phyloP scores from a whole-genome alignment of 2,888 invertebrate genomes.

The Icerya purchasi region DNA sequence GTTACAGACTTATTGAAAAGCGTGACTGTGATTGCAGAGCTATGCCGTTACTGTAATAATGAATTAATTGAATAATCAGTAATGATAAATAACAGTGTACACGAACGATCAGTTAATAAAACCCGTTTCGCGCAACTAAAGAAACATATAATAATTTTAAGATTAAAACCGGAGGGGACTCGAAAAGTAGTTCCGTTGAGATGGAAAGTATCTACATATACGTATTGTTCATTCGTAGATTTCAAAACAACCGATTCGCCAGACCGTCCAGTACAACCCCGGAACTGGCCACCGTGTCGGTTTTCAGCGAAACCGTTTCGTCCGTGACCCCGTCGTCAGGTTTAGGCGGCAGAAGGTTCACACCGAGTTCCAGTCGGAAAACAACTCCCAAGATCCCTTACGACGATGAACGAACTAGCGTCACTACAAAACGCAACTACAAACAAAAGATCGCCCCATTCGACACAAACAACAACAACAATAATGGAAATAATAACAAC shows the following conservation, averaged over 20 bases:
- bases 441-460: slow-evolving; percentile 39
- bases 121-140: too few relatives aligned
- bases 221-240: slow-evolving; percentile 1
- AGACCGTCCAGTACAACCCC: slow-evolving; percentile 28
- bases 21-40: too few relatives aligned
- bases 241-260: slow-evolving; percentile 24
- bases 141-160: too few relatives aligned
- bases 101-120: too few relatives aligned
- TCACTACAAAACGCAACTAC: slow-evolving; percentile 35
- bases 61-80: too few relatives aligned
- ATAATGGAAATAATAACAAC: slow-evolving; percentile 7
- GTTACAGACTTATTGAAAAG: too few relatives aligned
- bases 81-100: too few relatives aligned
- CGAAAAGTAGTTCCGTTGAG: too few relatives aligned
- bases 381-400: slow-evolving; percentile 6
- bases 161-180: too few relatives aligned
- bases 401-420: slow-evolving; percentile 4
- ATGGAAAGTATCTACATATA: too few relatives aligned
- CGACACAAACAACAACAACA: slow-evolving; percentile 19
- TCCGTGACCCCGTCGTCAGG: slow-evolving; percentile 20
- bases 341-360: slow-evolving; percentile 23
- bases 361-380: slow-evolving; percentile 17
- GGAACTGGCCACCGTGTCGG: slow-evolving; percentile 42
- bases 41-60: too few relatives aligned
- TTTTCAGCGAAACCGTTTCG: slow-evolving; percentile 37